A percentile compares a stretch with the other conserved stretches of the same genome.
Conservation (phyloP, 2,888 invertebrate species). For the Drosophila affinis region DNA sequence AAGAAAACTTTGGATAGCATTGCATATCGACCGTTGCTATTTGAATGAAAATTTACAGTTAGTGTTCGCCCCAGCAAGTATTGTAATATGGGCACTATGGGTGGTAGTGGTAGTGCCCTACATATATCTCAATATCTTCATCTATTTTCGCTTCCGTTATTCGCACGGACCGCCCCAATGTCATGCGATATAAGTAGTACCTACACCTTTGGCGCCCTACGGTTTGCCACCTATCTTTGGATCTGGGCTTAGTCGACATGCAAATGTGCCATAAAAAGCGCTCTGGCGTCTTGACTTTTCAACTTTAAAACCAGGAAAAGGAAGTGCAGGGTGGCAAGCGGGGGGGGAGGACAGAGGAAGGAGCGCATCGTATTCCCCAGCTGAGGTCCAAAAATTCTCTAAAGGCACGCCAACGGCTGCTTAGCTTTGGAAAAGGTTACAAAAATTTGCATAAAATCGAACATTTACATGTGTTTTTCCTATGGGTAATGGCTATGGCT, state of each 20-base stretch:
- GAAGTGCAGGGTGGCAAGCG: conserved; percentile 31
- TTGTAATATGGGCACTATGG: background rate
- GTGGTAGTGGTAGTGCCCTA: conserved; percentile 25
- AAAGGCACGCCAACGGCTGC: conserved; percentile 60
- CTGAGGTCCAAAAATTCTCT: conserved; percentile 39
- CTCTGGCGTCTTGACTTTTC: conserved; percentile 59
- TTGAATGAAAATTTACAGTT: conserved; percentile 16
- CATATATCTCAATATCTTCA: conserved; percentile 41
- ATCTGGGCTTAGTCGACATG: conserved; percentile 53
- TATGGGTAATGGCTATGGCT: conserved; percentile 3
- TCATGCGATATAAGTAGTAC: conserved; percentile 35
- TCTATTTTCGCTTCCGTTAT: conserved; percentile 46
- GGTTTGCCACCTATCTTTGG: conserved; percentile 66
- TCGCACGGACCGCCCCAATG: conserved; percentile 33
- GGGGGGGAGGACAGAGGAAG: background rate
- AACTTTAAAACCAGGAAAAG: conserved; percentile 68
- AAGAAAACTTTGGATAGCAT: background rate
- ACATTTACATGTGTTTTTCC: conserved; percentile 40
- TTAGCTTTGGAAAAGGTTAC: conserved; percentile 61
- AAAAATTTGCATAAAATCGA: conserved; percentile 74
- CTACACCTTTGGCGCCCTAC: conserved; percentile 19
- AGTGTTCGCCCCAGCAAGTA: background rate
- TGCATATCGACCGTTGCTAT: background rate
- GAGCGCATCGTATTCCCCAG: conserved; percentile 7
- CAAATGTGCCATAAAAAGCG: conserved; percentile 52